Conservation (phyloP, 2,888 invertebrate genomes). For the Chalcis sispes region DNA sequence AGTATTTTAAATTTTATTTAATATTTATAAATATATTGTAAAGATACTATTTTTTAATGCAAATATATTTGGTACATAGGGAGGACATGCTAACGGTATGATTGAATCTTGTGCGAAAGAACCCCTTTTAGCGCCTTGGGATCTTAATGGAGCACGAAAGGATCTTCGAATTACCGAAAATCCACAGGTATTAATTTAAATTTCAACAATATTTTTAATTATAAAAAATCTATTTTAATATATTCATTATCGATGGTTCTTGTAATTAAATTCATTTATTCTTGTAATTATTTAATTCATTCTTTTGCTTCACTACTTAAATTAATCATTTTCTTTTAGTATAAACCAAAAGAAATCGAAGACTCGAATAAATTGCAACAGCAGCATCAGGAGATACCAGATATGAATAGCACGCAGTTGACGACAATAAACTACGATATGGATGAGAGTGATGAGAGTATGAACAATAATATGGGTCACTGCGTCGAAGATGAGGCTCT, state of each 20-base stretch:
- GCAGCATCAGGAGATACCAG: slow-evolving; percentile 53
- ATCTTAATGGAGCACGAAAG: slow-evolving; percentile 73
- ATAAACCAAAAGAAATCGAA: slow-evolving; percentile 65
- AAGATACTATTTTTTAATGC: slow-evolving; percentile 20
- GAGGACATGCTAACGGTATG: slow-evolving; percentile 45
- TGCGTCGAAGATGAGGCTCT: slow-evolving; percentile 59
- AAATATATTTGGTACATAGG: slow-evolving; percentile 20
- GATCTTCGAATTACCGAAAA: slow-evolving; percentile 82
- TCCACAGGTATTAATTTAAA: slow-evolving; percentile 78
- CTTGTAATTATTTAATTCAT: not conserved
- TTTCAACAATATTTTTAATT: not conserved
- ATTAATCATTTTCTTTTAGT: slow-evolving; percentile 58
- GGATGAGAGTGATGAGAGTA: slow-evolving; percentile 68
- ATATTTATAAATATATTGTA: slow-evolving; percentile 3
- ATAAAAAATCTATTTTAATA: too few species aligned
- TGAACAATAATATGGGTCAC: slow-evolving; percentile 71
- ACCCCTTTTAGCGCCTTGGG: slow-evolving; percentile 73
- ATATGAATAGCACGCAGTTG: slow-evolving; percentile 69
- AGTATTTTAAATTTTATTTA: slow-evolving; percentile 70
- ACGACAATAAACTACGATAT: slow-evolving; percentile 71
- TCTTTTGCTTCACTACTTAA: not conserved
- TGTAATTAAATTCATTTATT: not conserved
- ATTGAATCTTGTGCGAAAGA: slow-evolving; percentile 77
- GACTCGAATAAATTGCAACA: slow-evolving; percentile 57
- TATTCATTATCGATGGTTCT: too few species aligned